Base-by-base conservation (phyloP, 2,113 vertebrate genomes). In the Lepus americanus region DNA sequence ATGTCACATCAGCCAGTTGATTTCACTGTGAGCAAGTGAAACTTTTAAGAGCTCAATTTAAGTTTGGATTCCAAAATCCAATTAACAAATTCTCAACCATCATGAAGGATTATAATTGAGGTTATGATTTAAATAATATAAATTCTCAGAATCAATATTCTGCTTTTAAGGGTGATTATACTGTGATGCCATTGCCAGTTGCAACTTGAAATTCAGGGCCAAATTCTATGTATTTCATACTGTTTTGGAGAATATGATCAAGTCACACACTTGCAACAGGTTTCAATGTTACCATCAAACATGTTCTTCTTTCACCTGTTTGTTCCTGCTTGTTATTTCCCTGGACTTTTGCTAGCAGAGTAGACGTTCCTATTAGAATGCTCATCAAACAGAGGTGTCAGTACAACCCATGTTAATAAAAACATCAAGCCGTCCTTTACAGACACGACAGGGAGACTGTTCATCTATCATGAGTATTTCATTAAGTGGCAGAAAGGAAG, bases 361-460 rank as follows among this genome's bases (percentile, higher is more conserved):
- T 78, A 31, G 36, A 6, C 29, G 53, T 73, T 44, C 63, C 94
- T 80, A 79, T 66, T 81, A 94, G 69, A 95, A 83, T 84, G 76
- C 63, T 94, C 69, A 94, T 93, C 76, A 83, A 79, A 84, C 1
- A 92, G 33, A 70, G 19, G 53, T 66, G 90, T 95, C 61, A 82
- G 61, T 13, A 67, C 33, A 74, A 61, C 23, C 89, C 2, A 0
- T 69, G 51, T 95, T 87, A 95, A 89, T 94, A 96, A 90, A 96
- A 78, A 91, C 44, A 66, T 82, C 77, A 82, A 69, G n/a, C 13
- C n/a, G 67, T 83, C 23, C 14, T 77, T 96, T 73, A 61, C 17
- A 87, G 39, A 5, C n/a, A 72, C 31, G n/a, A 53, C 63, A 72
- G 17, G 31, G 36, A 96, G 20, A 66, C 27, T 78, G 23, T 16